These are phyloP conservation scores for Pomacea maculata DNA, from an alignment of 1,140 invertebrate genomes.

Conservation along the genomic window DNA sequence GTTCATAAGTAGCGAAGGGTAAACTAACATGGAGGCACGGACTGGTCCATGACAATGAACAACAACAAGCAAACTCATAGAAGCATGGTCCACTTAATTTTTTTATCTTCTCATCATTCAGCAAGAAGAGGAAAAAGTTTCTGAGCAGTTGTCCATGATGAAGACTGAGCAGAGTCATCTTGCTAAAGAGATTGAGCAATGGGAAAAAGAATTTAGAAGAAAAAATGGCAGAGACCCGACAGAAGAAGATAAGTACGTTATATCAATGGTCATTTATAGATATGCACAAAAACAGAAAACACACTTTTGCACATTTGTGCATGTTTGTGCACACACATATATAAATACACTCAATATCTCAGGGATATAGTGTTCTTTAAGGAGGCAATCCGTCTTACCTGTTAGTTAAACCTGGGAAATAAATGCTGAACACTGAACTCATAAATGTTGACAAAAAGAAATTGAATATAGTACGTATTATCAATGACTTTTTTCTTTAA, in stretches of 20 bases:
- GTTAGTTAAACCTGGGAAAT: too few relatives aligned
- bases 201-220: slow-evolving; percentile 56
- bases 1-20: too few relatives aligned
- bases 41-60: too few relatives aligned
- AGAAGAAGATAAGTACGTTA: slow-evolving; percentile 58
- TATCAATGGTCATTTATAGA: neutral
- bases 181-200: slow-evolving; percentile 52
- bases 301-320: neutral
- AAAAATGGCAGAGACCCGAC: slow-evolving; percentile 51
- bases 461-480: too few relatives aligned
- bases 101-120: too few relatives aligned
- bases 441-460: too few relatives aligned
- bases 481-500: too few relatives aligned
- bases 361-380: neutral
- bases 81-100: too few relatives aligned
- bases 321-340: neutral
- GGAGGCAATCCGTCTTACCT: too few relatives aligned
- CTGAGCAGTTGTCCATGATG: slow-evolving; percentile 51
- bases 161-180: slow-evolving; percentile 45
- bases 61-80: neutral
- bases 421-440: too few relatives aligned
- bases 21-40: neutral
- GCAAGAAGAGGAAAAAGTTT: too few relatives aligned
- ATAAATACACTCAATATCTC: neutral
- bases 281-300: too few relatives aligned